Evolutionary conservation across 2,113 vertebrate species (phyloP).

Genomic region (Osmerus eperlanus): DNA sequence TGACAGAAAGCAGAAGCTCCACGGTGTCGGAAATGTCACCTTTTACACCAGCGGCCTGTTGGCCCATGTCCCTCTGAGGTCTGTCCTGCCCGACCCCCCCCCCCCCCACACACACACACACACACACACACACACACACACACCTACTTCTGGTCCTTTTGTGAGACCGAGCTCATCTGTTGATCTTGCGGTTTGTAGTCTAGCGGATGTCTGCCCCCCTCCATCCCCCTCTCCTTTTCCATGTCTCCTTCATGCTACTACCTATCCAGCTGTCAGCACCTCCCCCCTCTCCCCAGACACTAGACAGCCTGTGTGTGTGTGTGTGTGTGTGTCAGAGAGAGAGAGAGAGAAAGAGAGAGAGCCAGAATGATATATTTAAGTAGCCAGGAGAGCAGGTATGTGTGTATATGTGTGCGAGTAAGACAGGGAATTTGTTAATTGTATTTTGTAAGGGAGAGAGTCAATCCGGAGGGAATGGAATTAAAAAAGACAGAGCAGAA

Average conservation of each 20-base stretch:
- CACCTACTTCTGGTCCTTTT: background rate
- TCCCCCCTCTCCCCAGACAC: background rate
- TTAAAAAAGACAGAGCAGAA: background rate
- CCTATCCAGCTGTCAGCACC: slow-evolving; percentile 58
- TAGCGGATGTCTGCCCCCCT: background rate
- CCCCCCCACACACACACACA: no score
- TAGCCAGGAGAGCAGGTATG: background rate
- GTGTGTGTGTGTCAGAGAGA: slow-evolving; percentile 17
- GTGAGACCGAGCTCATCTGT: slow-evolving; percentile 10
- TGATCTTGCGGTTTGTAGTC: slow-evolving; percentile 14
- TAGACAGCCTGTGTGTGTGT: slow-evolving; percentile 21
- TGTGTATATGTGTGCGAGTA: slow-evolving; percentile 44
- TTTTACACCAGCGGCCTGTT: slow-evolving; percentile 30
- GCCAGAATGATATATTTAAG: slow-evolving; percentile 34
- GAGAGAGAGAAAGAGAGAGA: slow-evolving; percentile 6
- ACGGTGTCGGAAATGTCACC: slow-evolving; percentile 46
- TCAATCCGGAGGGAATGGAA: slow-evolving; percentile 33
- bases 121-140: no score
- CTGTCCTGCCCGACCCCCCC: background rate
- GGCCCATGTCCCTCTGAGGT: background rate
- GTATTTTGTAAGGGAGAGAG: slow-evolving; percentile 41
- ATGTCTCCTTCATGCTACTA: slow-evolving; percentile 37
- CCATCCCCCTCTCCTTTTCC: background rate
- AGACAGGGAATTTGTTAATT: slow-evolving; percentile 47
- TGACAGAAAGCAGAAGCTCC: slow-evolving; percentile 34